phyloP scores from a whole-genome alignment of 2,797 vertebrate genomes.

The Clarias pachynema region DNA sequence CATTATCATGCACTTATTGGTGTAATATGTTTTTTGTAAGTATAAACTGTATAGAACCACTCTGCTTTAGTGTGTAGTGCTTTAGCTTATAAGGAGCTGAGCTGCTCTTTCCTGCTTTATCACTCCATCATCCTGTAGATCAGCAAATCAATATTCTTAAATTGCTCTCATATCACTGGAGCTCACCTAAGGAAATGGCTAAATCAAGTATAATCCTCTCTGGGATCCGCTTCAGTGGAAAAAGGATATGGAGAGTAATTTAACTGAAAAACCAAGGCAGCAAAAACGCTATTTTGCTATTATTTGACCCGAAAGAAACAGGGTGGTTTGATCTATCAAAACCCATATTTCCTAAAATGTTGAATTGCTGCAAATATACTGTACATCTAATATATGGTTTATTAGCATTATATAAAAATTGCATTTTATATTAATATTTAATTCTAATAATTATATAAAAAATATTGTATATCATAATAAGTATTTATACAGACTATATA shows the following conservation, averaged over 20 bases:
- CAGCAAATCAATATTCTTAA: slow-evolving; percentile 9
- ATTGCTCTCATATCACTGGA: slow-evolving; percentile 15
- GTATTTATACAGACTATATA: too few species aligned
- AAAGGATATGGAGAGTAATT: neutral
- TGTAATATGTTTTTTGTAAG: neutral
- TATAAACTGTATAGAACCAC: neutral
- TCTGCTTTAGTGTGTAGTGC: neutral
- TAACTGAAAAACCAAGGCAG: neutral
- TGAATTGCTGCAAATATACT: neutral
- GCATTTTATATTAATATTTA: neutral
- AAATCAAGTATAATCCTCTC: slow-evolving; percentile 21
- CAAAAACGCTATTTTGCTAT: neutral
- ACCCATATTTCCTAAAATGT: neutral
- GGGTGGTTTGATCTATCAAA: neutral
- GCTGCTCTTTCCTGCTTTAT: neutral
- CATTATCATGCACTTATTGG: neutral
- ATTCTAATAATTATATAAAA: too few species aligned
- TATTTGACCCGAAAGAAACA: neutral
- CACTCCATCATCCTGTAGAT: neutral
- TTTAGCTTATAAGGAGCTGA: neutral
- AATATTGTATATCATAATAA: too few species aligned
- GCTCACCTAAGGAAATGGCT: neutral
- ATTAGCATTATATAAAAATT: neutral
- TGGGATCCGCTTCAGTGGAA: slow-evolving; percentile 1
- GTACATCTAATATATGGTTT: too few species aligned